phyloP scores from a whole-genome alignment of 2,888 invertebrate genomes.

The Lasioglossum vierecki region DNA sequence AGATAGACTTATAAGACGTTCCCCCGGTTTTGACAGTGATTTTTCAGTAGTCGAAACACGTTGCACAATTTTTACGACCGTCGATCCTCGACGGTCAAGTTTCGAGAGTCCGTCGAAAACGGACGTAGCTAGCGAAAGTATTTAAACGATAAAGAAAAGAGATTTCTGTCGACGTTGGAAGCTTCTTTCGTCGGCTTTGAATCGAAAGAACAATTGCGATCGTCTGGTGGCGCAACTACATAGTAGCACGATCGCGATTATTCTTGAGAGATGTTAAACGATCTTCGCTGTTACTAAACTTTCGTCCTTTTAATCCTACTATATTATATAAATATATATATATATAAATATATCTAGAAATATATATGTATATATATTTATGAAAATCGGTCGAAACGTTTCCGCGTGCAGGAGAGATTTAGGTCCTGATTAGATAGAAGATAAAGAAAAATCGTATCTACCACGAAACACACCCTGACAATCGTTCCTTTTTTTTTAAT shows the following conservation, averaged over 20 bases:
- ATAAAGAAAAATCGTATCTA: conserved; percentile 42
- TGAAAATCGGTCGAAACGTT: conserved; percentile 18
- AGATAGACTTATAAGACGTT: conserved; percentile 14
- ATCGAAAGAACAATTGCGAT: background rate
- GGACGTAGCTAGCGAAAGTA: conserved; percentile 48
- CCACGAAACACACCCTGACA: conserved; percentile 56
- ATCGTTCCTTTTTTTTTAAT: conserved; percentile 62
- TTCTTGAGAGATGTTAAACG: conserved; percentile 13
- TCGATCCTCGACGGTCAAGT: background rate
- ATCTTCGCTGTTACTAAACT: conserved; percentile 56
- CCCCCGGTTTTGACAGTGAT: conserved; percentile 22
- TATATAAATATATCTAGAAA: background rate
- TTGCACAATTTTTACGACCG: conserved; percentile 39
- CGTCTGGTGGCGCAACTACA: background rate
- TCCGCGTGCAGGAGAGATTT: conserved; percentile 16
- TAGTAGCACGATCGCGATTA: conserved; percentile 11
- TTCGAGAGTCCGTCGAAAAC: conserved; percentile 24
- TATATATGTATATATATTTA: background rate
- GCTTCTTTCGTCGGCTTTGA: background rate
- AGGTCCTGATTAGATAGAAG: conserved; percentile 35
- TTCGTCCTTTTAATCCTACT: conserved; percentile 50
- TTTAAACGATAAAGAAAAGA: conserved; percentile 17
- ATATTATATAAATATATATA: background rate
- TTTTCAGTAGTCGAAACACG: conserved; percentile 29
- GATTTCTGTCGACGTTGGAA: background rate